These are phyloP conservation scores for Microcebus lehilahytsara DNA, from an alignment of 2,113 vertebrate species.

Conservation along the genomic window DNA sequence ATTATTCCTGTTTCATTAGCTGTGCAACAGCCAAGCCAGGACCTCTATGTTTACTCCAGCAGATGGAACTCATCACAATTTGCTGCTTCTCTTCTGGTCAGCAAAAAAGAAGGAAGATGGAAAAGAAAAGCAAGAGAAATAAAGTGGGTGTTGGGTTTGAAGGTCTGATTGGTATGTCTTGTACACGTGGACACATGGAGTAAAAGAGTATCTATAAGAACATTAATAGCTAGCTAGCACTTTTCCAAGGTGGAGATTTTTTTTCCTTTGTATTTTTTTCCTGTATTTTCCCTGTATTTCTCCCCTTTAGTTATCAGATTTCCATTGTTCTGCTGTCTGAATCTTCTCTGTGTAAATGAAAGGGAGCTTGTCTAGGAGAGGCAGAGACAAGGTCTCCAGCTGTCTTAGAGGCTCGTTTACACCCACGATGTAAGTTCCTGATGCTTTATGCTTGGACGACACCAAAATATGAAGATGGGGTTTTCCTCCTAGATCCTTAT, in stretches of 20 bases:
- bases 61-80: constrained; percentile 78
- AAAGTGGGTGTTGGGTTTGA: neutral
- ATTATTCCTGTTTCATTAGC: constrained; percentile 67
- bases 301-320: neutral
- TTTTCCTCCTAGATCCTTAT: neutral
- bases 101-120: neutral
- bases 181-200: neutral
- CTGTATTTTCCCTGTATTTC: neutral
- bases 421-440: neutral
- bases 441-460: neutral
- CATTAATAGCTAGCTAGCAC: neutral
- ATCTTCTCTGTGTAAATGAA: neutral
- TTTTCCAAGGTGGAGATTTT: neutral
- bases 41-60: constrained; percentile 63
- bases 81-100: constrained; percentile 56
- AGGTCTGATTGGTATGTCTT: neutral
- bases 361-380: neutral
- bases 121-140: neutral
- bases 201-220: neutral
- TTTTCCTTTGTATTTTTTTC: neutral
- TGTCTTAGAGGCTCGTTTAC: neutral
- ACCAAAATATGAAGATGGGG: neutral
- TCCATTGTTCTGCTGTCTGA: neutral
- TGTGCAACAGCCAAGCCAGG: constrained; percentile 39
- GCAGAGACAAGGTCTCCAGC: neutral